These are phyloP conservation scores for Solenodon paradoxus DNA, from an alignment of 2,113 vertebrate species.

Conservation along the genomic window DNA sequence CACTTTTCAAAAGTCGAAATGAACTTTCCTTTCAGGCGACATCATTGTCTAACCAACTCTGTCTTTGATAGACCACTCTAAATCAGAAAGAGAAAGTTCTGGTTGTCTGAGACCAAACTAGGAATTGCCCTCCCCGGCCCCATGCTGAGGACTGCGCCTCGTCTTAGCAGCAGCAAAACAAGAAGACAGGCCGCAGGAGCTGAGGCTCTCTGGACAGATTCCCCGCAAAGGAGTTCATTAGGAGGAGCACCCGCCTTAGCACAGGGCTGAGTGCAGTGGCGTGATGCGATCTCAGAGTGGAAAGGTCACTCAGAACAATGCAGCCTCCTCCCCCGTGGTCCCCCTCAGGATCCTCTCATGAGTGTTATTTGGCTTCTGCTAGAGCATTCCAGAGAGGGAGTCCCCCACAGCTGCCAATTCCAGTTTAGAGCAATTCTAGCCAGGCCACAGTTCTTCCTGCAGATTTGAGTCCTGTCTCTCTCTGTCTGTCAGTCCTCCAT, in stretches of 20 bases:
- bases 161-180: background rate
- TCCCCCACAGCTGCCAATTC: background rate
- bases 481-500: accelerated
- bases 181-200: background rate
- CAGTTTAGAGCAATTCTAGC: background rate
- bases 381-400: accelerated
- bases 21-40: background rate
- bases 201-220: background rate
- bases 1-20: background rate
- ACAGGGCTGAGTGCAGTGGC: background rate
- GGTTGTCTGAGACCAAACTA: background rate
- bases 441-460: background rate
- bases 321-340: too few species aligned
- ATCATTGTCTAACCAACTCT: background rate
- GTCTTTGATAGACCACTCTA: background rate
- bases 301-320: background rate
- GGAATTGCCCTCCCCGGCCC: background rate
- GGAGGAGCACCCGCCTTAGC: background rate
- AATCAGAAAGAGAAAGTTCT: background rate
- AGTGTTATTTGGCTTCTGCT: too few species aligned
- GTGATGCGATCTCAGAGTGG: background rate
- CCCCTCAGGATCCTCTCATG: background rate
- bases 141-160: accelerated
- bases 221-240: background rate
- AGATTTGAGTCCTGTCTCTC: background rate